Percentiles rank a stretch among this genome's conserved stretches.
These are phyloP conservation scores for Sylvilagus floridanus DNA, from an alignment of 2,797 vertebrate genomes.

Conservation along the genomic window DNA sequence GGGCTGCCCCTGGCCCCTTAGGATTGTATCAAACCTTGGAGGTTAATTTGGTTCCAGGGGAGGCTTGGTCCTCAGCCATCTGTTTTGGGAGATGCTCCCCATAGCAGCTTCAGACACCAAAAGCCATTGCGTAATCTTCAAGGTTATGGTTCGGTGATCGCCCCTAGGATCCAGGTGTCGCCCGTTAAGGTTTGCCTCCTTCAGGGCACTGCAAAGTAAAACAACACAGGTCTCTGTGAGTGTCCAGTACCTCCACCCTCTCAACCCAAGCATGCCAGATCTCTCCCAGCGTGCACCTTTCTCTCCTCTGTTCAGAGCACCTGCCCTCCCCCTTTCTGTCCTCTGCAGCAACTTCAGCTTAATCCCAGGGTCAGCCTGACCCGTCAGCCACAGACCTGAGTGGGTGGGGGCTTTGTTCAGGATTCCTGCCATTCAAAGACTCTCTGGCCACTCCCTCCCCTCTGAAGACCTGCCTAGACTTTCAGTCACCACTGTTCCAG, in stretches of 20 bases:
- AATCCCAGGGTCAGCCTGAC: background rate
- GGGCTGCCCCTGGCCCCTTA: background rate
- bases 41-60: background rate
- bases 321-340: background rate
- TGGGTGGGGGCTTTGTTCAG: background rate
- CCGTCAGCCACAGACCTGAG: background rate
- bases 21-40: background rate
- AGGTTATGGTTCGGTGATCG: background rate
- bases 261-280: background rate
- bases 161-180: background rate
- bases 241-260: background rate
- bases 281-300: background rate
- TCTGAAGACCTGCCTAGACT: background rate
- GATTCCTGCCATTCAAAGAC: background rate
- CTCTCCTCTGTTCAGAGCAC: background rate
- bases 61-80: background rate
- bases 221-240: background rate
- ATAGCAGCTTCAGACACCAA: background rate
- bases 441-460: background rate
- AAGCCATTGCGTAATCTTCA: background rate
- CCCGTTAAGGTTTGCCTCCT: background rate
- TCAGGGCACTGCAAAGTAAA: background rate
- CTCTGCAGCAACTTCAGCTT: background rate
- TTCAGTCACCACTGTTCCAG: background rate
- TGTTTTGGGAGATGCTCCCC: background rate